These are phyloP conservation scores for Propithecus perrieri DNA, from an alignment of 2,797 vertebrate genomes.

Conservation along the genomic window DNA sequence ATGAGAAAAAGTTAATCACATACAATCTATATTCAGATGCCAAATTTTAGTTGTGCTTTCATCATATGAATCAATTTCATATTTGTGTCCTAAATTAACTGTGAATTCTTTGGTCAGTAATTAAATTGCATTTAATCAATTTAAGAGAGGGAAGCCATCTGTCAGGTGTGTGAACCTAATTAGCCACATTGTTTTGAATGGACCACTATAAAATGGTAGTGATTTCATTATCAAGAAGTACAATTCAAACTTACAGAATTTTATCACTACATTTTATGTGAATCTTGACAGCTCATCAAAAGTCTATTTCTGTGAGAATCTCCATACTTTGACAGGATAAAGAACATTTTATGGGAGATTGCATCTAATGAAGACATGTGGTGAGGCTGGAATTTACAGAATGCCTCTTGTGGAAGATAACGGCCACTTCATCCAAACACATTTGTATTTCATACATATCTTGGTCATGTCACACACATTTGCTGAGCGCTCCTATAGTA, in stretches of 20 bases:
- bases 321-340: not conserved
- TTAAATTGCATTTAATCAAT: constrained; percentile 69
- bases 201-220: constrained; percentile 19
- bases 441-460: not conserved
- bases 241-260: not conserved
- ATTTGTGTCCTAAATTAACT: constrained; percentile 50
- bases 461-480: not conserved
- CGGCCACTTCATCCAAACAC: not conserved
- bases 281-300: constrained; percentile 43
- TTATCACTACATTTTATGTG: constrained; percentile 29
- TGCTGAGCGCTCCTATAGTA: accelerated
- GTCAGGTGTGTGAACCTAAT: constrained; percentile 72
- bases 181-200: constrained; percentile 22
- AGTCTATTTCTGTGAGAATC: constrained; percentile 8
- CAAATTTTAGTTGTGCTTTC: constrained; percentile 7
- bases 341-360: constrained; percentile 2
- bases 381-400: not conserved
- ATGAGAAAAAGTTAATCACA: not conserved
- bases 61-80: constrained; percentile 29
- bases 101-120: constrained; percentile 48
- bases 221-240: constrained; percentile 56
- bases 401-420: not conserved
- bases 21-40: not conserved
- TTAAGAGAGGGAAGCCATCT: constrained; percentile 72
- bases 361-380: constrained; percentile 11